phyloP scores from a whole-genome alignment of 2,113 vertebrate species.

The Oncorhynchus masou region DNA sequence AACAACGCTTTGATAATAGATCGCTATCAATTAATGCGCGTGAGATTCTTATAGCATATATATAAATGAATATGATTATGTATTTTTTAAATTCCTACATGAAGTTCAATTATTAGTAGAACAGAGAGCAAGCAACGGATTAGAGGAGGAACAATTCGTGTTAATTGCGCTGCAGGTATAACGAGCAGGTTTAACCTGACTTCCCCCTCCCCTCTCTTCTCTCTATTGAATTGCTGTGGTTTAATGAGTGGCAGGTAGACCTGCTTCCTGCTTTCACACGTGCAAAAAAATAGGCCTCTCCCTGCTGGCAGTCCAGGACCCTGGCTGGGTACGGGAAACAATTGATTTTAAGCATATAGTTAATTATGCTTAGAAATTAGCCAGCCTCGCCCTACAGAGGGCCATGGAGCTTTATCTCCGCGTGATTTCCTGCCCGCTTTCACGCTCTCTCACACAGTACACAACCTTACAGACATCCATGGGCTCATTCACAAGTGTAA shows the following conservation, averaged over 20 bases:
- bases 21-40: slow-evolving; percentile 6
- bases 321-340: slow-evolving; percentile 79
- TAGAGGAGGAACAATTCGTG: slow-evolving; percentile 74
- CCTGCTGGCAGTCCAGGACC: slow-evolving; percentile 75
- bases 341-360: slow-evolving; percentile 81
- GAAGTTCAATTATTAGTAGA: slow-evolving; percentile 68
- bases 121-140: slow-evolving; percentile 59
- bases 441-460: slow-evolving; percentile 35
- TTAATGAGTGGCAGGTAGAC: slow-evolving; percentile 83
- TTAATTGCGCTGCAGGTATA: slow-evolving; percentile 84
- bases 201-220: slow-evolving; percentile 55
- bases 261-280: slow-evolving; percentile 81
- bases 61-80: neutral
- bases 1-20: slow-evolving; percentile 6
- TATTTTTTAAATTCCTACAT: slow-evolving; percentile 29
- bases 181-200: slow-evolving; percentile 78
- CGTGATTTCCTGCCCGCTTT: slow-evolving; percentile 60
- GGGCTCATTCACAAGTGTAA: too few relatives aligned
- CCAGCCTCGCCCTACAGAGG: slow-evolving; percentile 57
- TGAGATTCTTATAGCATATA: neutral
- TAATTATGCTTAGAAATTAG: slow-evolving; percentile 79
- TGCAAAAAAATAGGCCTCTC: slow-evolving; percentile 77
- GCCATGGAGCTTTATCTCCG: slow-evolving; percentile 41
- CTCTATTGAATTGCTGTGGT: slow-evolving; percentile 80
- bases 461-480: slow-evolving; percentile 22